Evolutionary conservation across 2,888 invertebrate genomes (phyloP).

Genomic region (Amaurobius ferox): DNA sequence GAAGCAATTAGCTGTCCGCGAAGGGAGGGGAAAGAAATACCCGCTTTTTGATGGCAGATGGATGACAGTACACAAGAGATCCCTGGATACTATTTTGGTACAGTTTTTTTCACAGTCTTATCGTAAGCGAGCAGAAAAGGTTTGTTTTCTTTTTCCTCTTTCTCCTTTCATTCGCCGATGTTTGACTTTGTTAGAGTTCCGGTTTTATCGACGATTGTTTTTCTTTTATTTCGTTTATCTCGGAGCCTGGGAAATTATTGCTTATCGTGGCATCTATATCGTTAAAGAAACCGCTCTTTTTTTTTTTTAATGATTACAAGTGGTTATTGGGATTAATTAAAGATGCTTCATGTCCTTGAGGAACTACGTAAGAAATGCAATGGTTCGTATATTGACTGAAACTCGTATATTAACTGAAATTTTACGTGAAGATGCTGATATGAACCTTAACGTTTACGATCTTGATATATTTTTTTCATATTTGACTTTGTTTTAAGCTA

Average conservation of each 20-base stretch:
- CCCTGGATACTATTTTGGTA: constrained; percentile 13
- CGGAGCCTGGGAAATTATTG: background rate
- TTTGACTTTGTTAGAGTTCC: background rate
- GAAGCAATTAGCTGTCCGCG: constrained; percentile 69
- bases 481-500: too few species aligned
- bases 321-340: background rate
- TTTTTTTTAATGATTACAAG: background rate
- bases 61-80: constrained; percentile 28
- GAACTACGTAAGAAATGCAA: too few species aligned
- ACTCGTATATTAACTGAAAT: too few species aligned
- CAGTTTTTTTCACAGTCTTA: background rate
- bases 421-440: too few species aligned
- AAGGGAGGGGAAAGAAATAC: constrained; percentile 17
- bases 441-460: too few species aligned
- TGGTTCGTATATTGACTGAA: too few species aligned
- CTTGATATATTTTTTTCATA: too few species aligned
- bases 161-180: background rate
- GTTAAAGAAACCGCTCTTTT: background rate
- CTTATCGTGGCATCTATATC: background rate
- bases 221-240: background rate
- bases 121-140: background rate
- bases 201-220: background rate
- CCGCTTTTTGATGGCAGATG: constrained; percentile 25
- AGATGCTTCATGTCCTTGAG: too few species aligned
- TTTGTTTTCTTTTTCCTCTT: background rate